Conservation (phyloP, 2,113 vertebrate species). For the Heteronetta atricapilla region DNA sequence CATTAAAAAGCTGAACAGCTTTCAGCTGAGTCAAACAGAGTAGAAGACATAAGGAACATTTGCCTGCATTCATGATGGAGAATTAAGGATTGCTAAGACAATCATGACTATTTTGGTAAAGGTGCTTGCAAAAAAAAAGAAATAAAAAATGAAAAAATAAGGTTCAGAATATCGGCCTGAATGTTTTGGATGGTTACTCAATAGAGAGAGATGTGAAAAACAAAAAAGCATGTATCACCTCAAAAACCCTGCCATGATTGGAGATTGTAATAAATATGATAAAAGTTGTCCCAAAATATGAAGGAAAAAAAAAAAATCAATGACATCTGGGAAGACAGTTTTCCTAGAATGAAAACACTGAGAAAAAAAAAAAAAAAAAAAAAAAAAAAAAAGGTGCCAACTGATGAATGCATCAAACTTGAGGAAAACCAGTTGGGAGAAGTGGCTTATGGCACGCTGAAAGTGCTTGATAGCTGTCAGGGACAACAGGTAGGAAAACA, state of each 20-base stretch:
- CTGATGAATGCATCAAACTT: neutral
- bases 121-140: neutral
- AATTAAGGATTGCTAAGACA: neutral
- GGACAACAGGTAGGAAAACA: neutral
- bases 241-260: neutral
- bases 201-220: neutral
- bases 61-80: neutral
- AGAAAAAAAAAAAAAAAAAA: neutral
- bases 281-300: neutral
- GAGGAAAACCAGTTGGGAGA: neutral
- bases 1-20: neutral
- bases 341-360: neutral
- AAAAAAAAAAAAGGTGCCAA: neutral
- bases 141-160: neutral
- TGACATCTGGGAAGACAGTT: neutral
- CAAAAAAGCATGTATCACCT: accelerated
- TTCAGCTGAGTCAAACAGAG: neutral
- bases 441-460: neutral
- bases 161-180: neutral
- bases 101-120: neutral
- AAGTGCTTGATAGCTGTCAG: neutral
- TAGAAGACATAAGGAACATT: neutral
- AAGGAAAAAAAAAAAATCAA: neutral
- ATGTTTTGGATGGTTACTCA: neutral
- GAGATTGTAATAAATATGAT: neutral